These are phyloP conservation scores for Agrotis segetum DNA, from an alignment of 2,888 invertebrate species.

Conservation along the genomic window DNA sequence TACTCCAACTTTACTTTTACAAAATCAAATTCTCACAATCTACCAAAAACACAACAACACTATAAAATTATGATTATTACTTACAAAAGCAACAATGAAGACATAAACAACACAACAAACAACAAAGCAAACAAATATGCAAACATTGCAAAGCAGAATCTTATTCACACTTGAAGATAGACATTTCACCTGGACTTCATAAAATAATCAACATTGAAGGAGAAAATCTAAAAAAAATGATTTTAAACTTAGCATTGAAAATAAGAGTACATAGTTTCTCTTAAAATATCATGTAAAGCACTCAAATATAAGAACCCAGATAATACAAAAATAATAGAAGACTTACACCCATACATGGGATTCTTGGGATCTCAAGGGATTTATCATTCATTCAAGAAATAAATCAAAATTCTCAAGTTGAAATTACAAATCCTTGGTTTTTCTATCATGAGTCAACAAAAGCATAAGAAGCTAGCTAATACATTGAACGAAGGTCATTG, in stretches of 20 bases:
- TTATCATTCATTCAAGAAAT: too few species aligned
- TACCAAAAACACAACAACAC: neutral
- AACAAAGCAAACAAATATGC: neutral
- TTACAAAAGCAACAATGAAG: neutral
- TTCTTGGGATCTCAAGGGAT: too few species aligned
- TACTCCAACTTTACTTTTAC: neutral
- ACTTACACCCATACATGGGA: too few species aligned
- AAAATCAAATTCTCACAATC: neutral
- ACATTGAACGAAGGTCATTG: too few species aligned
- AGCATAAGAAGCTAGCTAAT: neutral
- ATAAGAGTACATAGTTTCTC: neutral
- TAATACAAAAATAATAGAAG: too few species aligned
- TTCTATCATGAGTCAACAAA: neutral
- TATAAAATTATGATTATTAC: neutral
- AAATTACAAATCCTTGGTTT: neutral
- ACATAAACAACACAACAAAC: neutral
- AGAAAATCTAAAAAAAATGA: neutral
- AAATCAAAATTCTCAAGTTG: neutral
- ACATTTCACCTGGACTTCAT: neutral
- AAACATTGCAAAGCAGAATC: neutral
- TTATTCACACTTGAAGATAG: neutral
- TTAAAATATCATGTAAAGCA: neutral
- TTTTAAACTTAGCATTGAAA: neutral
- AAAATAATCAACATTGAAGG: neutral
- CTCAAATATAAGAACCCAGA: neutral